A percentile compares a stretch with the other conserved stretches of the same genome.
These are phyloP conservation scores for Actenoides hombroni DNA, from an alignment of 2,113 vertebrate species.

Conservation along the genomic window DNA sequence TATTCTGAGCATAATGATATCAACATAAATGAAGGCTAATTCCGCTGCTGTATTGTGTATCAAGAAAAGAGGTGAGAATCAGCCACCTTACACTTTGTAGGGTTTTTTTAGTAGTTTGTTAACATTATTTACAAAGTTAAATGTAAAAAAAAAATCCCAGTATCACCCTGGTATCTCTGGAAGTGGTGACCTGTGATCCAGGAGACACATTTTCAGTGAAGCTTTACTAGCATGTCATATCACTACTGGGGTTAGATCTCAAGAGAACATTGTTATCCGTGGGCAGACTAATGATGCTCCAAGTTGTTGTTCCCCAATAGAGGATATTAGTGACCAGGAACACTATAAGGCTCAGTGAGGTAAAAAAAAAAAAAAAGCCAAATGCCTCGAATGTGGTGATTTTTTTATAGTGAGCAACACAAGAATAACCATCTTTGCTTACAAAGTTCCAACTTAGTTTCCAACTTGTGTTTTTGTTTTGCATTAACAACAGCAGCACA, in stretches of 20 bases:
- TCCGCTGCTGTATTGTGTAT: neutral
- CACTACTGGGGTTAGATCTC: neutral
- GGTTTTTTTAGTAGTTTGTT: neutral
- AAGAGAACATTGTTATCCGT: fast-evolving
- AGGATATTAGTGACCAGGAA: neutral
- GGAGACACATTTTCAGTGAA: fast-evolving
- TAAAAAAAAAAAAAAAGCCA: neutral
- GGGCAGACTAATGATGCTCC: neutral
- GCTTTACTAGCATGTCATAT: fast-evolving
- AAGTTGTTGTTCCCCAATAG: fast-evolving
- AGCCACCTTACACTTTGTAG: fast-evolving
- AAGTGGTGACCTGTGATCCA: neutral
- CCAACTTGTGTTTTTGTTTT: neutral
- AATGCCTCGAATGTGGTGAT: neutral
- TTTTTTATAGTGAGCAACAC: neutral
- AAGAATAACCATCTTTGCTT: neutral
- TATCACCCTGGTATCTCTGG: neutral
- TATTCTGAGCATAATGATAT: neutral
- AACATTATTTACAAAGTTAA: neutral
- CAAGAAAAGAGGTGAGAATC: neutral
- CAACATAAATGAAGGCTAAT: neutral
- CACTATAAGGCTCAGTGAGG: neutral
- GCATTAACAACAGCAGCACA: neutral
- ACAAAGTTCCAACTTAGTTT: neutral
- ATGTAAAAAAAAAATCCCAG: neutral